Evolutionary conservation across 1,140 invertebrate genomes (phyloP).

Genomic region (Leptestheria dahalacensis): DNA sequence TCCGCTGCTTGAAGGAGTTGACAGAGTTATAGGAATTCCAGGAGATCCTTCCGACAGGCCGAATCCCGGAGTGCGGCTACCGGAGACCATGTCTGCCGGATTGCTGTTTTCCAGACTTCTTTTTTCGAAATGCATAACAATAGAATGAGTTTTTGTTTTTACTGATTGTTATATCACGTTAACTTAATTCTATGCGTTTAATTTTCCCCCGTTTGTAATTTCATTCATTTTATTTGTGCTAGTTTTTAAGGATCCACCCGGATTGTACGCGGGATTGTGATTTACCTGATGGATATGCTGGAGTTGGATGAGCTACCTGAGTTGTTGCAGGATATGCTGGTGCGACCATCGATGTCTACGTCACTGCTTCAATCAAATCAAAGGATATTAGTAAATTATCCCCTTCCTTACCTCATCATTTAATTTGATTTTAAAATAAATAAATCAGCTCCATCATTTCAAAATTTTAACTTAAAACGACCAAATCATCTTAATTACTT

Average conservation of each 20-base stretch:
- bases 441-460: no score
- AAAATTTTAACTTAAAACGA: no score
- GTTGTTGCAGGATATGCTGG: constrained; percentile 30
- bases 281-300: constrained; percentile 39
- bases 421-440: no score
- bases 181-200: no score
- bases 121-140: not conserved
- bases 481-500: no score
- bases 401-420: not conserved
- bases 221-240: no score
- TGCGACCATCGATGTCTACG: constrained; percentile 29
- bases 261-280: no score
- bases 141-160: no score
- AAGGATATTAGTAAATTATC: not conserved
- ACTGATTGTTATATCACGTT: no score
- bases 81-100: constrained; percentile 10
- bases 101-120: constrained; percentile 42
- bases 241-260: no score
- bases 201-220: no score
- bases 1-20: constrained; percentile 8
- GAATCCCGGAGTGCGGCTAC: constrained; percentile 15
- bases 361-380: constrained; percentile 31
- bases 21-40: constrained; percentile 8
- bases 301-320: constrained; percentile 43
- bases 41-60: constrained; percentile 17